Conservation (phyloP, 2,797 vertebrate genomes). For the Parauchenoglanis punctatus region DNA sequence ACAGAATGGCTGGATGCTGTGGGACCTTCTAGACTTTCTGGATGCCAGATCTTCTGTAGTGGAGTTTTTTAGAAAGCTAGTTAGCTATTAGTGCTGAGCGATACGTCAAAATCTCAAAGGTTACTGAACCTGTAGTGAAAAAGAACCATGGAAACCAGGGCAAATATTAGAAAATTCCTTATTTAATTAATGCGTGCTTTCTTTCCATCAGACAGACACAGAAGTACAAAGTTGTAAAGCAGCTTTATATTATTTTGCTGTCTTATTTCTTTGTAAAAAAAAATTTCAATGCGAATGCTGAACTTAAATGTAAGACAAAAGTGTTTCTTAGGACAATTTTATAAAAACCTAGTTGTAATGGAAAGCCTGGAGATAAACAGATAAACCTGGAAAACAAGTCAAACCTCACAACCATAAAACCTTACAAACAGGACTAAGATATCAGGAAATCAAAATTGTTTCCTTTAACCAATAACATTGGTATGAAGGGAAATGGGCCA, state of each 20-base stretch:
- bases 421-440: not conserved
- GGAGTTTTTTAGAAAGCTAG: not conserved
- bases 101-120: not conserved
- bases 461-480: not conserved
- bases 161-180: not conserved
- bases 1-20: not conserved
- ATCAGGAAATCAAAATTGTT: not conserved
- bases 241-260: not conserved
- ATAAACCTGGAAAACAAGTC: not conserved
- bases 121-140: not conserved
- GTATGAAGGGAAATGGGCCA: not conserved
- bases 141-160: not conserved
- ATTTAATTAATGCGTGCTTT: not conserved
- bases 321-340: not conserved
- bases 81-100: constrained; percentile 17
- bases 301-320: not conserved
- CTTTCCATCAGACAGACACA: not conserved
- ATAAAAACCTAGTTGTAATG: not conserved
- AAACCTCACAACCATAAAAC: not conserved
- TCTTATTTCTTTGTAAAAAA: not conserved
- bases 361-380: not conserved
- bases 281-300: not conserved
- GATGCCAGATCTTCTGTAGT: not conserved
- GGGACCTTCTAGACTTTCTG: not conserved
- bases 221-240: not conserved